Evolutionary conservation across 2,888 invertebrate species (phyloP).

Genomic region (Xylophagus ater): DNA sequence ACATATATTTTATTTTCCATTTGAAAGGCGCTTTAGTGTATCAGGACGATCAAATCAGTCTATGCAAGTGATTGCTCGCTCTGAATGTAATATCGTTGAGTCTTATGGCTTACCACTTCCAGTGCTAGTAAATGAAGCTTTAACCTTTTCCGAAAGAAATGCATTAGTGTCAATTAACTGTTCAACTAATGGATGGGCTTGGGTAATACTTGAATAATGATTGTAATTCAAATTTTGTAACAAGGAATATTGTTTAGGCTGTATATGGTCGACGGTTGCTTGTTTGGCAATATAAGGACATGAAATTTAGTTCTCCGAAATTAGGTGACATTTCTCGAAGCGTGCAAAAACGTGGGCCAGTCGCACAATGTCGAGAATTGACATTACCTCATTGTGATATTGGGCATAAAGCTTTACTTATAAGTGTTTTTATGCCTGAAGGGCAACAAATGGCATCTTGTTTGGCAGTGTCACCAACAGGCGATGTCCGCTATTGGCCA

Average conservation of each 20-base stretch:
- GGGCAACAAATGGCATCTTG: constrained; percentile 64
- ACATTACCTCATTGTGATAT: constrained; percentile 85
- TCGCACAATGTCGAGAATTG: constrained; percentile 68
- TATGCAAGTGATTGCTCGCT: constrained; percentile 64
- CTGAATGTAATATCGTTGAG: constrained; percentile 62
- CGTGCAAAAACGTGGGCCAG: constrained; percentile 38
- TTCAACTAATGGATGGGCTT: constrained; percentile 44
- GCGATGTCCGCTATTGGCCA: constrained; percentile 83
- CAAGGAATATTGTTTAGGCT: constrained; percentile 44
- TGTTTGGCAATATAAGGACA: constrained; percentile 67
- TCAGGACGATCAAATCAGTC: constrained; percentile 54
- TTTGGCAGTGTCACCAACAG: constrained; percentile 88
- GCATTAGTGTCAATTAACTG: constrained; percentile 42
- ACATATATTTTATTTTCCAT: constrained; percentile 1
- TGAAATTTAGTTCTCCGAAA: constrained; percentile 23
- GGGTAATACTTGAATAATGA: constrained; percentile 30
- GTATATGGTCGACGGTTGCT: constrained; percentile 76
- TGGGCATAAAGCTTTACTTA: constrained; percentile 77
- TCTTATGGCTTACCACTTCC: constrained; percentile 73
- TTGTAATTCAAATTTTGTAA: neutral
- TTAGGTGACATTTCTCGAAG: constrained; percentile 28
- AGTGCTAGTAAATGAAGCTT: constrained; percentile 77
- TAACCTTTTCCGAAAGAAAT: constrained; percentile 62
- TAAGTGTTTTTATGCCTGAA: constrained; percentile 54
- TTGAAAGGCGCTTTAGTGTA: constrained; percentile 45